Evolutionary conservation across 2,797 vertebrate genomes (phyloP).

Genomic region (Ciconia nigra): DNA sequence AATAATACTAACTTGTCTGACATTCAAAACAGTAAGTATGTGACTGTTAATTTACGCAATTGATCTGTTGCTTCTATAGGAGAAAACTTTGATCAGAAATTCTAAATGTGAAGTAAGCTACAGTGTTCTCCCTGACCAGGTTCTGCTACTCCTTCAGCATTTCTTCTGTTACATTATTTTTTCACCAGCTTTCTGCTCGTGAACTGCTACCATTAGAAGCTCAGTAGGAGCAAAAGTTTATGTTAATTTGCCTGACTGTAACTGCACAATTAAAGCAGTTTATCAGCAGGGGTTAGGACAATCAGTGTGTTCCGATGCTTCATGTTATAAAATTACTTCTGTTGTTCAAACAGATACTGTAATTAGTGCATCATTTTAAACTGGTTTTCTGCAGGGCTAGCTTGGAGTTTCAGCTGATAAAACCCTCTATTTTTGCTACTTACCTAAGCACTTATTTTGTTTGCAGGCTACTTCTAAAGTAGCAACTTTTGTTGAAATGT

Average conservation of each 20-base stretch:
- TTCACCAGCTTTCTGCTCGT: constrained; percentile 18
- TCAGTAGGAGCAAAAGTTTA: constrained; percentile 63
- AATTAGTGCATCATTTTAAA: constrained; percentile 69
- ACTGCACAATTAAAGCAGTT: constrained; percentile 70
- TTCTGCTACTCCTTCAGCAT: background rate
- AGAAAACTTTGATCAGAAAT: background rate
- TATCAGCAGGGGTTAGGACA: constrained; percentile 69
- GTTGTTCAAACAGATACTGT: constrained; percentile 72
- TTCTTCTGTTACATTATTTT: background rate
- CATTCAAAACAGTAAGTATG: background rate
- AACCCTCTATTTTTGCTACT: background rate
- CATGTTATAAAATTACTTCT: constrained; percentile 68
- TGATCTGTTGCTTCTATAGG: background rate
- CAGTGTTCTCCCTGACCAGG: background rate
- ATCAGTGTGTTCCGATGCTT: constrained; percentile 65
- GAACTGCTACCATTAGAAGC: constrained; percentile 59
- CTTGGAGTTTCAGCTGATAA: background rate
- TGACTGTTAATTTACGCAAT: background rate
- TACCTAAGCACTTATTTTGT: background rate
- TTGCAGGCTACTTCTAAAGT: background rate
- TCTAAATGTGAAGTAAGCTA: background rate
- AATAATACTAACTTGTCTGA: background rate
- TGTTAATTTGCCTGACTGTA: constrained; percentile 69
- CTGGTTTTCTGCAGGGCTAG: constrained; percentile 4
- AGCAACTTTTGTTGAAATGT: background rate